These are phyloP conservation scores for Bursaphelenchus mucronatus DNA, from an alignment of 1,140 invertebrate genomes.

Conservation along the genomic window DNA sequence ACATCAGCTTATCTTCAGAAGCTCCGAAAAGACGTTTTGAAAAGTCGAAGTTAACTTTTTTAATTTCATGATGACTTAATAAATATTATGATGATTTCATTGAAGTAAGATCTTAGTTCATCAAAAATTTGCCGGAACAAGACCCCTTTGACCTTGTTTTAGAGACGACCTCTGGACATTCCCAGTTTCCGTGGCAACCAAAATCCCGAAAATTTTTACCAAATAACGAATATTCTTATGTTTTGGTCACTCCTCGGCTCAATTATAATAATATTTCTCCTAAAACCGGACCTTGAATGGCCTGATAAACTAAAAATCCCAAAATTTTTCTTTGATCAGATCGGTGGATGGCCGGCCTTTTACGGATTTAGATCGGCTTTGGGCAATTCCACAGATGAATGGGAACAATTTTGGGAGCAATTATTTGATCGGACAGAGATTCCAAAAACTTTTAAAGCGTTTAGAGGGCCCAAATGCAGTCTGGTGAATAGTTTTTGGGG, in stretches of 20 bases:
- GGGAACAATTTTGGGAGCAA: neutral
- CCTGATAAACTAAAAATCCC: conserved; percentile 16
- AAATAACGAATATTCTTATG: neutral
- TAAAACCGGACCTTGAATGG: conserved; percentile 8
- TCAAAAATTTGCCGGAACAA: neutral
- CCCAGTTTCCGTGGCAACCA: no score
- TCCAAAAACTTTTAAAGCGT: neutral
- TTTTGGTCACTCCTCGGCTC: conserved; percentile 19
- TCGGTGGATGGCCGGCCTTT: conserved; percentile 8
- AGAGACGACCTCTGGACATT: no score
- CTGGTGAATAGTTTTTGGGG: neutral
- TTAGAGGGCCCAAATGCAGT: neutral
- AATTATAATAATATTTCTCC: neutral
- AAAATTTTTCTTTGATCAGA: conserved; percentile 1
- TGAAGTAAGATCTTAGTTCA: neutral
- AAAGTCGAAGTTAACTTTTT: neutral
- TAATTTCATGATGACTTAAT: no score
- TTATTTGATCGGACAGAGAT: neutral
- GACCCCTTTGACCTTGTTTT: neutral
- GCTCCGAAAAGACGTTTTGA: conserved; percentile 6
- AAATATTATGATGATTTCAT: no score
- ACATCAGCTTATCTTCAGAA: conserved; percentile 10
- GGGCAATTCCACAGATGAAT: neutral
- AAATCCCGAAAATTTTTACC: no score
- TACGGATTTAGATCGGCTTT: conserved; percentile 2